Conservation (phyloP, 2,797 vertebrate species). For the Mionectes olivaceus region DNA sequence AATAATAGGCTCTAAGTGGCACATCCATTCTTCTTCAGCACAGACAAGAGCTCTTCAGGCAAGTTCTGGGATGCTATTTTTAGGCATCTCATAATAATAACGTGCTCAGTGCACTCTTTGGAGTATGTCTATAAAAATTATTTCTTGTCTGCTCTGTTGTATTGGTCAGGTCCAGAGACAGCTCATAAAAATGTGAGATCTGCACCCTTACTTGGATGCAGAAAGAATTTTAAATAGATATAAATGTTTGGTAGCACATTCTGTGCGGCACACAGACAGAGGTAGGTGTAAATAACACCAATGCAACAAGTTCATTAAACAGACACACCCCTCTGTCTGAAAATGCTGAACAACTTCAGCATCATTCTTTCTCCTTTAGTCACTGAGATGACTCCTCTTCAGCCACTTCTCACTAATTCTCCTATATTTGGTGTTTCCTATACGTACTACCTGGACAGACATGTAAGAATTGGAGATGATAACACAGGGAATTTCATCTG, state of each 20-base stretch:
- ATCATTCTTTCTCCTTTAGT: background rate
- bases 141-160: constrained; percentile 17
- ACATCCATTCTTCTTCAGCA: constrained; percentile 31
- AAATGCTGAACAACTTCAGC: background rate
- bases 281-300: background rate
- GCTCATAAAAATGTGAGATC: background rate
- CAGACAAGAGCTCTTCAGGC: constrained; percentile 44
- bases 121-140: constrained; percentile 35
- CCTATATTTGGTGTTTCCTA: background rate
- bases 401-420: background rate
- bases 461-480: background rate
- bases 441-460: background rate
- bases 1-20: constrained; percentile 60
- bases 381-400: background rate
- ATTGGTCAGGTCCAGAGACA: constrained; percentile 11
- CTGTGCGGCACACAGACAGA: background rate
- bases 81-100: constrained; percentile 29
- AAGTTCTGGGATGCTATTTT: constrained; percentile 47
- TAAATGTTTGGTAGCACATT: background rate
- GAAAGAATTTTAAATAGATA: background rate
- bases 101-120: background rate
- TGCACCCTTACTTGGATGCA: background rate
- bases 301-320: background rate
- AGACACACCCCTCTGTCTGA: background rate
- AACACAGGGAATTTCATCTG: background rate